These are phyloP conservation scores for Urocyon cinereoargenteus DNA, from an alignment of 2,797 vertebrate genomes.

Conservation along the genomic window DNA sequence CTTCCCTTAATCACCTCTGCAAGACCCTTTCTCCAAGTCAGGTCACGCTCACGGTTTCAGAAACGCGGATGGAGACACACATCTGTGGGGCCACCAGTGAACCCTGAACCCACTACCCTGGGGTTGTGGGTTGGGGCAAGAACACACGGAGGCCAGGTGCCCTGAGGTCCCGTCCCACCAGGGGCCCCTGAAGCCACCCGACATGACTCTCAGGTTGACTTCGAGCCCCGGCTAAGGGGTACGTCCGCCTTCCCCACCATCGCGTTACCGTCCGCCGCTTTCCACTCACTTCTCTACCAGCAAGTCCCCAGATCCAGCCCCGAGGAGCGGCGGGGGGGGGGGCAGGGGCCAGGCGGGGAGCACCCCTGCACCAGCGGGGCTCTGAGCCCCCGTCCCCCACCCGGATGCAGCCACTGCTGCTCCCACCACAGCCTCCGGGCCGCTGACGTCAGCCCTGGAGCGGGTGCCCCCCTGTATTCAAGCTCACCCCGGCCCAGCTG, in stretches of 20 bases:
- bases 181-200: not conserved
- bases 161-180: not conserved
- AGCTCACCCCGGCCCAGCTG: not conserved
- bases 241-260: not conserved
- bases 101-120: not conserved
- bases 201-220: not conserved
- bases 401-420: no score
- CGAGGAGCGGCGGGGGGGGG: not conserved
- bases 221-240: not conserved
- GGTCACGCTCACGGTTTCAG: not conserved
- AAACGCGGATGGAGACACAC: not conserved
- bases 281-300: not conserved
- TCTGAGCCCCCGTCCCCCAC: not conserved
- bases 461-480: no score
- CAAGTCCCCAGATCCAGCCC: not conserved
- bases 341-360: not conserved
- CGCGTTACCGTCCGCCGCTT: not conserved
- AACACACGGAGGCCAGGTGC: not conserved
- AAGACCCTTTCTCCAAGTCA: not conserved
- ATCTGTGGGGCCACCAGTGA: not conserved
- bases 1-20: not conserved
- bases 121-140: not conserved
- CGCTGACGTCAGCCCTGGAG: not conserved
- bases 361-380: not conserved
- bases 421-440: not conserved